These are phyloP conservation scores for Cossypha heuglini DNA, from an alignment of 2,797 vertebrate genomes.

Conservation along the genomic window DNA sequence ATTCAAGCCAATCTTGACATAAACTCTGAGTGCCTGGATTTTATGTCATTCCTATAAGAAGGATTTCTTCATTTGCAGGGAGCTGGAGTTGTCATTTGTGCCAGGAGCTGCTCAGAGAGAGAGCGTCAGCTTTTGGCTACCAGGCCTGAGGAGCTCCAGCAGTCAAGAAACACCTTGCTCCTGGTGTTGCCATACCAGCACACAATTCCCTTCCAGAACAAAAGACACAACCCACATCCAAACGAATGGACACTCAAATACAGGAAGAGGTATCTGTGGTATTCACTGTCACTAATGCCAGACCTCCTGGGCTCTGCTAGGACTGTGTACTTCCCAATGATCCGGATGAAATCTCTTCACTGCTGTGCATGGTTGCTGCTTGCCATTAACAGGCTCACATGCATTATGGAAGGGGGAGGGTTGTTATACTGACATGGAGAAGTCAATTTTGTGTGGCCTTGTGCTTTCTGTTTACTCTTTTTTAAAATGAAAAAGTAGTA, in stretches of 20 bases:
- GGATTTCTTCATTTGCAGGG: constrained; percentile 77
- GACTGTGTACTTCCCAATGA: constrained; percentile 18
- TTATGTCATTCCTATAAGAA: constrained; percentile 11
- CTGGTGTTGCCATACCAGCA: constrained; percentile 62
- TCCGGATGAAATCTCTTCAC: constrained; percentile 35
- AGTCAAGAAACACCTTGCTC: constrained; percentile 47
- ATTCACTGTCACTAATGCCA: constrained; percentile 3
- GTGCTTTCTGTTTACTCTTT: constrained; percentile 55
- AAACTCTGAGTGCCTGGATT: neutral
- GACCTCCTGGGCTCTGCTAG: constrained; percentile 51
- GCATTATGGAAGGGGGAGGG: constrained; percentile 25
- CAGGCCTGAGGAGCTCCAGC: constrained; percentile 71
- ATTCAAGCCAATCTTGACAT: neutral
- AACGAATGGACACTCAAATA: constrained; percentile 3
- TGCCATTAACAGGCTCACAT: constrained; percentile 35
- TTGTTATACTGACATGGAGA: neutral
- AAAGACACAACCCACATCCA: constrained; percentile 46
- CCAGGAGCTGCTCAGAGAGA: constrained; percentile 93
- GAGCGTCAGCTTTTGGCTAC: constrained; percentile 86
- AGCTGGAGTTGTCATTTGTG: constrained; percentile 99
- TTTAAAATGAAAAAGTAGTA: constrained; percentile 17
- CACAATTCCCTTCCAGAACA: constrained; percentile 38
- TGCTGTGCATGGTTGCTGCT: constrained; percentile 60
- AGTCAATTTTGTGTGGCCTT: constrained; percentile 45
- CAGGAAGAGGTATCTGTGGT: constrained; percentile 44